These are phyloP conservation scores for Eriocheir sinensis DNA, from an alignment of 1,140 invertebrate species.

Conservation along the genomic window DNA sequence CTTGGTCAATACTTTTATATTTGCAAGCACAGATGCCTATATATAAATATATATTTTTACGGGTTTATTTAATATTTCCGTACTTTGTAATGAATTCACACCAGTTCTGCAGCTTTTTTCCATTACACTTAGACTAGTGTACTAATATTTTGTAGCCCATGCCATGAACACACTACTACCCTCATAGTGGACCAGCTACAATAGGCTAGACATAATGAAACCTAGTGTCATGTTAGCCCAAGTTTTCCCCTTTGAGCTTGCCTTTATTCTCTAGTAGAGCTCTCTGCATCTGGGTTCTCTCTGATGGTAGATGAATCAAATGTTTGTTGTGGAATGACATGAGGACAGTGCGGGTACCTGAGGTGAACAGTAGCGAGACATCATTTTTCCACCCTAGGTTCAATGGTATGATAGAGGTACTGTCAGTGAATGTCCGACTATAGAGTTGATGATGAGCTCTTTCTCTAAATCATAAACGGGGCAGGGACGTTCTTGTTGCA, in stretches of 20 bases:
- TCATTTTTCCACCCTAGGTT: not conserved
- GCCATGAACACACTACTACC: constrained; percentile 43
- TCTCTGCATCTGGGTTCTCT: constrained; percentile 29
- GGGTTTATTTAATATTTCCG: constrained; percentile 43
- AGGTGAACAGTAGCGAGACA: not conserved
- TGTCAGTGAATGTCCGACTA: not conserved
- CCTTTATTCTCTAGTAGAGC: constrained; percentile 58
- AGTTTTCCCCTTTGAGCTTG: constrained; percentile 39
- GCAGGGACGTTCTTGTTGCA: not conserved
- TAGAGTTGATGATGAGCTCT: not conserved
- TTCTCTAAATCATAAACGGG: not conserved
- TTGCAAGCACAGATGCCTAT: constrained; percentile 64
- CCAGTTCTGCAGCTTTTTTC: constrained; percentile 56
- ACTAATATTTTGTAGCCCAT: constrained; percentile 54
- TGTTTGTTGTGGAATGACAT: constrained; percentile 35
- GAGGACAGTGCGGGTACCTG: not conserved
- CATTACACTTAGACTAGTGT: constrained; percentile 61
- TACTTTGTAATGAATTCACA: constrained; percentile 39
- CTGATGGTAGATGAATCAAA: constrained; percentile 42
- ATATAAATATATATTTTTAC: constrained; percentile 46
- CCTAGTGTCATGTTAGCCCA: constrained; percentile 26
- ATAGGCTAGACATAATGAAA: constrained; percentile 11
- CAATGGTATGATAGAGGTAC: not conserved
- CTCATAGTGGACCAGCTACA: constrained; percentile 34
- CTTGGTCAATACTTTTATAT: constrained; percentile 49